phyloP scores from a whole-genome alignment of 35 echinoderm and acorn worm species.

The Ophioderma brevispina region DNA sequence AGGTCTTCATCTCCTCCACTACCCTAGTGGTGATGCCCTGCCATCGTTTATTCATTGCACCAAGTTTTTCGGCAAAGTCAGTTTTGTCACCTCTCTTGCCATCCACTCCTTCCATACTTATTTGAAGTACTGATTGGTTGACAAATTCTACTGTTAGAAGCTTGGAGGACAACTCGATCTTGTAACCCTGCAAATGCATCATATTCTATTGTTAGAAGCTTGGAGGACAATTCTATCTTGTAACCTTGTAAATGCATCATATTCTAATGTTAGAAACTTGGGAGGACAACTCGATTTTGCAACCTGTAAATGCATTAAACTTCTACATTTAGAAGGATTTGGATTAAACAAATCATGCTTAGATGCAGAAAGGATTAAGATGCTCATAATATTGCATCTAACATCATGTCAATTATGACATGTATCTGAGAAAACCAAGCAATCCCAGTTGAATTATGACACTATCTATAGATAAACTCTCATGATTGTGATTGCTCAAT shows the following conservation, averaged over 20 bases:
- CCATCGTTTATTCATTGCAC: constrained; percentile 83
- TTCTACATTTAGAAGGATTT: too few species aligned
- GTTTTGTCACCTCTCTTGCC: constrained; percentile 85
- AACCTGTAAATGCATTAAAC: too few species aligned
- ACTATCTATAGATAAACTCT: too few species aligned
- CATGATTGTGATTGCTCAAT: too few species aligned
- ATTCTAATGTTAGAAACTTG: too few species aligned
- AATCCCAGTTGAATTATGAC: too few species aligned
- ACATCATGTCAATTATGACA: too few species aligned
- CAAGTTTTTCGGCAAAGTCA: constrained; percentile 94
- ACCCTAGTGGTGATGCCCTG: constrained; percentile 65
- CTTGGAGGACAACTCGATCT: constrained; percentile 81
- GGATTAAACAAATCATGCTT: too few species aligned
- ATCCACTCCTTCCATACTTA: constrained; percentile 69
- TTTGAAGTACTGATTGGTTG: constrained; percentile 86
- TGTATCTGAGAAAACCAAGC: too few species aligned
- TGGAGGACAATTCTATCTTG: constrained; percentile 75
- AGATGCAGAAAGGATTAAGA: too few species aligned
- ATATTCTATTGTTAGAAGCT: neutral
- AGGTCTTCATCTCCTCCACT: constrained; percentile 67
- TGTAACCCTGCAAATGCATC: constrained; percentile 67
- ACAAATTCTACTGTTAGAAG: constrained; percentile 92
- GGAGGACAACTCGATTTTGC: too few species aligned
- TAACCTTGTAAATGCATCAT: constrained; percentile 83
- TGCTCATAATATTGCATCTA: too few species aligned